These are phyloP conservation scores for Oenanthe oenanthe DNA, from an alignment of 2,113 vertebrate genomes.

Conservation along the genomic window DNA sequence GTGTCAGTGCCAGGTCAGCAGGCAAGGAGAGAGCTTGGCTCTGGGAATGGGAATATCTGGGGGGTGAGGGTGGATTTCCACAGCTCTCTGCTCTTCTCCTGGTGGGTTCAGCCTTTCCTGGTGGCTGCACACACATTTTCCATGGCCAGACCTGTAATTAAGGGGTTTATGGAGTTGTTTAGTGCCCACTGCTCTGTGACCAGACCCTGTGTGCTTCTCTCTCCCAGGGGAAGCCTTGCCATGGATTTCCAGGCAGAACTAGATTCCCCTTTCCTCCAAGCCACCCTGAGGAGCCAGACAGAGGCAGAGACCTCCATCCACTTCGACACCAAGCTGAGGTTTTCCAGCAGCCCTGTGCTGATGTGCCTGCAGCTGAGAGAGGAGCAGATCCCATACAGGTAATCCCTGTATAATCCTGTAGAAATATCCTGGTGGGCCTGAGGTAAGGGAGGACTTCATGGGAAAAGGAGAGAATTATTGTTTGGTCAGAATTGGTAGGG, in stretches of 20 bases:
- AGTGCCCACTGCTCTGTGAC: not conserved
- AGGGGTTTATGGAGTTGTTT: not conserved
- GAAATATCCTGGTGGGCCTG: not conserved
- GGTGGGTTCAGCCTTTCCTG: not conserved
- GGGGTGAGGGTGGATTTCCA: not conserved
- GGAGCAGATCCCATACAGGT: constrained; percentile 59
- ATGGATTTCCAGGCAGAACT: constrained; percentile 63
- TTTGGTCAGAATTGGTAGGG: accelerated
- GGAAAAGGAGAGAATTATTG: not conserved
- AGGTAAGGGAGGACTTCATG: not conserved
- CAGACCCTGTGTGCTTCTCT: accelerated
- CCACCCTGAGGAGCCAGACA: constrained; percentile 42
- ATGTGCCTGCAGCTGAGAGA: constrained; percentile 68
- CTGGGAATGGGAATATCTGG: accelerated
- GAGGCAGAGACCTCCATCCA: constrained; percentile 35
- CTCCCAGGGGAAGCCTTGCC: constrained; percentile 48
- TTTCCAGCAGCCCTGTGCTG: constrained; percentile 6
- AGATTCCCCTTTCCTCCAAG: constrained; percentile 51
- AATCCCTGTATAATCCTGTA: not conserved
- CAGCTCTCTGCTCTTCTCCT: not conserved
- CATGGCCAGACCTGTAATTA: not conserved
- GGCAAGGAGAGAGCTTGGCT: not conserved
- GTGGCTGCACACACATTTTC: not conserved
- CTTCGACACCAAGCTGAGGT: constrained; percentile 38
- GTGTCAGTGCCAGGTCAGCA: constrained; percentile 21